Conservation (phyloP, 2,888 invertebrate genomes). For the Nebria salina region DNA sequence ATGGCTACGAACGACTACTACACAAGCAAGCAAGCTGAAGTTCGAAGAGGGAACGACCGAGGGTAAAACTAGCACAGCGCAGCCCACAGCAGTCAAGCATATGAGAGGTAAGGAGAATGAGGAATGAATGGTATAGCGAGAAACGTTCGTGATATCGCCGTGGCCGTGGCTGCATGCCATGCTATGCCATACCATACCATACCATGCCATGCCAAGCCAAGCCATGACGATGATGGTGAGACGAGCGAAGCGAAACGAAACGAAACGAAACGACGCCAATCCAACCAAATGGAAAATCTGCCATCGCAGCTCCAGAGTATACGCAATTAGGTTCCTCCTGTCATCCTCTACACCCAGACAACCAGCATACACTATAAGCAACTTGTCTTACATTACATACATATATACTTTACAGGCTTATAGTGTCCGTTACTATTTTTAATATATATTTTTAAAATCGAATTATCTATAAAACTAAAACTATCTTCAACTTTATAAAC, state of each 20-base stretch:
- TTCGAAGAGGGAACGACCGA: not conserved
- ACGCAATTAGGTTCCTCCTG: constrained; percentile 36
- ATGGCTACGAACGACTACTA: not conserved
- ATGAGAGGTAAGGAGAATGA: not conserved
- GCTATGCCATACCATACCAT: too few relatives aligned
- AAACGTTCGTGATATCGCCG: not conserved
- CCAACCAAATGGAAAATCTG: constrained; percentile 46
- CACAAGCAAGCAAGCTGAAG: not conserved
- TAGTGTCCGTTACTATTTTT: not conserved
- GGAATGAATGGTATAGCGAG: constrained; percentile 1
- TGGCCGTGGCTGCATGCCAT: not conserved
- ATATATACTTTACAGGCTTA: not conserved
- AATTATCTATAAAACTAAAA: too few relatives aligned
- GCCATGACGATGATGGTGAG: constrained; percentile 3
- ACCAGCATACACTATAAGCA: not conserved
- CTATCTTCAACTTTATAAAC: too few relatives aligned
- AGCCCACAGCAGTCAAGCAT: not conserved
- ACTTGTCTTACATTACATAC: not conserved
- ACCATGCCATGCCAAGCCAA: not conserved
- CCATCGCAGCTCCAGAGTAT: constrained; percentile 51
- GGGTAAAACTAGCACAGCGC: not conserved
- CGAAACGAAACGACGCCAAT: constrained; percentile 19
- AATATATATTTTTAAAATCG: too few relatives aligned
- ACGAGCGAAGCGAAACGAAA: constrained; percentile 5
- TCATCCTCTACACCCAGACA: not conserved